Base-by-base conservation (phyloP, 2,797 vertebrate species). In the Arnoldichthys spilopterus region DNA sequence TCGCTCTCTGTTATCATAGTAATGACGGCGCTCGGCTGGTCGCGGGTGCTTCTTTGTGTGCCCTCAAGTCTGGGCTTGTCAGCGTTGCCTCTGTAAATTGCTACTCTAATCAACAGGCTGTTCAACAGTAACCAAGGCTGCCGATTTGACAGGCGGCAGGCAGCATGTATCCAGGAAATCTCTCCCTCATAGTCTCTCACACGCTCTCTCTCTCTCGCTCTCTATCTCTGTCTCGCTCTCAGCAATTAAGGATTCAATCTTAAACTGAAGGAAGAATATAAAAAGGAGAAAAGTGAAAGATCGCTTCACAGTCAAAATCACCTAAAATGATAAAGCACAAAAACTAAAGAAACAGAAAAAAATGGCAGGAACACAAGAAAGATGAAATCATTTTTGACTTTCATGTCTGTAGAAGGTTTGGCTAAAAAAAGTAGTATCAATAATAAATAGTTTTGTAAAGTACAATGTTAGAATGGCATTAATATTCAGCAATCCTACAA, bases 111-210 rank as follows among this genome's bases (percentile, higher is more conserved):
- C 77, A 84, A 71, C 64, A 67, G 67, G 75, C 82, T 85, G 74
- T 85, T 88, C 84, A 85, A 85, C 83, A 83, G 83, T 74, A 58
- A 78, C 66, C 72, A 82, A 77, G 81, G 82, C 78, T 69, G 47
- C 78, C 59, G 74, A 81, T 71, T 62, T 86, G 83, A 83, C 78
- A 83, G 82, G 71, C 69, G 71, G 82, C 71, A 76, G 49, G 67
- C 69, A 74, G 77, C 56, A 40, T 43, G 56, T 72, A 82, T 58
- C 67, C 71, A 76, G 49, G 51, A 70, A 64, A 37, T 77, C 72
- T 63, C 30, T 66, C 30, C 6, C n/a, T 53, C 75, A 47, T n/a
- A n/a, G n/a, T n/a, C n/a, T n/a, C n/a, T n/a, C n/a, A n/a, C n/a
- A n/a, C n/a, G n/a, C n/a, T 37, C 34, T 37, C 70, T 74, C 56